Evolutionary conservation across 2,797 vertebrate genomes (phyloP), one percentile per base, ranked within the genome.

Genomic region (Leptoclinus maculatus): DNA sequence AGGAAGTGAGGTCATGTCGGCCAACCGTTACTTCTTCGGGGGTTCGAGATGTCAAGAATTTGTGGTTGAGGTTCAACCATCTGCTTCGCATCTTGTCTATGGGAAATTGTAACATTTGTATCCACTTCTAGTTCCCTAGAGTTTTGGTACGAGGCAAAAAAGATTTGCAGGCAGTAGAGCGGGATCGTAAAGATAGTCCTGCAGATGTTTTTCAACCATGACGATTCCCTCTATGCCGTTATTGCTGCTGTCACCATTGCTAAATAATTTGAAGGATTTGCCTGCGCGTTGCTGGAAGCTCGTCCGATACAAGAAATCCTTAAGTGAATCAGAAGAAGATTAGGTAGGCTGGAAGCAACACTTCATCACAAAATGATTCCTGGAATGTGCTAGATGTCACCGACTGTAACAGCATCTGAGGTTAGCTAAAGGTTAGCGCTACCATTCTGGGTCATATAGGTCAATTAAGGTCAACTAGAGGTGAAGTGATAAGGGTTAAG

Each of bases 381-480:
- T 43, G 75, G 80, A 81, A 83, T 83, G 72, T 53, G 5, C 16
- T 25, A 34, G 43, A 25, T 16, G 2, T 47, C 29, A 36, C 27
- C 32, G 25, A 34, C 21, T 49, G 43, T 6, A 34, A 25, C 17
- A 39, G 16, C 49, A 59, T 34, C 36, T 17, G 63, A 64, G 16
- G 32, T 64, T 49, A 66, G 57, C 69, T 70, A 12, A 25, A 57
- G 60, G 71, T 71, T 49, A 38, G 25, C 14, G 11, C 6, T 32
- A 12, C 9, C 12, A 66, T 56, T 68, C 59, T 16, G 51, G 9
- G 3, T 57, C n/a, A 77, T 9, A 39, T n/a, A n/a, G 16, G 59
- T 47, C 39, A 65, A 12, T 47, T 7, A 63, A 7, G 10, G 25
- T 62, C 2, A 23, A 10, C 11, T n/a, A 43, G 10, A 32, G 29